Evolutionary conservation across 2,113 vertebrate species (phyloP).

Genomic region (Nycticryphes semicollaris): DNA sequence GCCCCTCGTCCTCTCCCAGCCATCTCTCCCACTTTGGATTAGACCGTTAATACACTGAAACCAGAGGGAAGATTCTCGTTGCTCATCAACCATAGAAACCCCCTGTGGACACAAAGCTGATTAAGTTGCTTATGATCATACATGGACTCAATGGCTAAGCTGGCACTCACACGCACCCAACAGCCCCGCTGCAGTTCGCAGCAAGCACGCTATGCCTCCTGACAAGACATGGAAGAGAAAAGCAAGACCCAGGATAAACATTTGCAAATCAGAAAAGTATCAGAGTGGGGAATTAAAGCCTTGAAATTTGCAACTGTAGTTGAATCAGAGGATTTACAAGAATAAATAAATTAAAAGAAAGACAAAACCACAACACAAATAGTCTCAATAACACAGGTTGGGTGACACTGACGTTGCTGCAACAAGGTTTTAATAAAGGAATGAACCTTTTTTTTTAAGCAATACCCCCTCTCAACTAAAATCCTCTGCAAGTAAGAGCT

Average conservation of each 20-base stretch:
- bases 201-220: not conserved
- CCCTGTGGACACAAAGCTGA: conserved; percentile 23
- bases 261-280: conserved; percentile 14
- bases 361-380: not conserved
- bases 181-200: not conserved
- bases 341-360: conserved; percentile 34
- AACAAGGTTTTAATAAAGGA: conserved; percentile 60
- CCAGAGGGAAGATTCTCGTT: not conserved
- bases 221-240: not conserved
- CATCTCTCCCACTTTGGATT: not conserved
- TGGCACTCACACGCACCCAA: not conserved
- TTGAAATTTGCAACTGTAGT: not conserved
- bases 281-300: conserved; percentile 15
- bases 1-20: not conserved
- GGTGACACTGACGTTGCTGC: not conserved
- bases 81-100: not conserved
- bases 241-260: conserved; percentile 11
- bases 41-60: not conserved
- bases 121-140: not conserved
- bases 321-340: conserved; percentile 22
- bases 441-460: conserved; percentile 18
- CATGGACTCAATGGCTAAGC: not conserved
- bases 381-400: not conserved
- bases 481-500: conserved; percentile 70
- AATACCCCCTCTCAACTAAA: conserved; percentile 54